Evolutionary conservation across 1,140 invertebrate genomes (phyloP).

Genomic region (Onthophagus taurus): DNA sequence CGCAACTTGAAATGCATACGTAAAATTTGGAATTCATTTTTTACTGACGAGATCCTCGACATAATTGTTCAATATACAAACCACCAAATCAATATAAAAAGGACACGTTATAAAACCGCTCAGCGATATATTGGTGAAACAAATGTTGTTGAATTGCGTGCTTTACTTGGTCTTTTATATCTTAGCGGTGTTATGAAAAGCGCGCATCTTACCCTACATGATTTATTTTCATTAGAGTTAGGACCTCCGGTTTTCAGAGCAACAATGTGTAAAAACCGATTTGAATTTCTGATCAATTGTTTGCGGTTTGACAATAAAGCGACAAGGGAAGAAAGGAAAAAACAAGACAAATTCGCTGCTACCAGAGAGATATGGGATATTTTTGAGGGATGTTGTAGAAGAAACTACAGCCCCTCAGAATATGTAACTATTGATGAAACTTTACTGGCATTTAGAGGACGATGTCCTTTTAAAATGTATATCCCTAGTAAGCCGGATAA

Average conservation of each 20-base stretch:
- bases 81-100: not conserved
- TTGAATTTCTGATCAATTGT: slow-evolving; percentile 7
- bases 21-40: slow-evolving; percentile 1
- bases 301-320: slow-evolving; percentile 1
- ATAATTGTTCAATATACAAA: slow-evolving; percentile 3
- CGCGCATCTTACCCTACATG: not conserved
- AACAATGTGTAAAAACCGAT: slow-evolving; percentile 6
- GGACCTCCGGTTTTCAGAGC: slow-evolving; percentile 4
- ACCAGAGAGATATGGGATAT: not conserved
- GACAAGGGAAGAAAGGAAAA: not conserved
- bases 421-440: slow-evolving; percentile 29
- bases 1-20: slow-evolving; percentile 1
- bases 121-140: slow-evolving; percentile 1
- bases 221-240: not conserved
- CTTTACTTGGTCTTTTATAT: slow-evolving; percentile 6
- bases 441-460: slow-evolving; percentile 25
- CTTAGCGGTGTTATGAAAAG: slow-evolving; percentile 3
- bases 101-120: not conserved
- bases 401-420: not conserved
- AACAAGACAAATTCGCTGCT: slow-evolving; percentile 2
- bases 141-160: not conserved
- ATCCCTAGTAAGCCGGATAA: slow-evolving; percentile 37
- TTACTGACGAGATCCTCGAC: not conserved
- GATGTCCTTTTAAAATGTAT: slow-evolving; percentile 27
- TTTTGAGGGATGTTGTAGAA: not conserved